phyloP scores from a whole-genome alignment of 2,888 invertebrate species.

The Lycocerus yunnanus region DNA sequence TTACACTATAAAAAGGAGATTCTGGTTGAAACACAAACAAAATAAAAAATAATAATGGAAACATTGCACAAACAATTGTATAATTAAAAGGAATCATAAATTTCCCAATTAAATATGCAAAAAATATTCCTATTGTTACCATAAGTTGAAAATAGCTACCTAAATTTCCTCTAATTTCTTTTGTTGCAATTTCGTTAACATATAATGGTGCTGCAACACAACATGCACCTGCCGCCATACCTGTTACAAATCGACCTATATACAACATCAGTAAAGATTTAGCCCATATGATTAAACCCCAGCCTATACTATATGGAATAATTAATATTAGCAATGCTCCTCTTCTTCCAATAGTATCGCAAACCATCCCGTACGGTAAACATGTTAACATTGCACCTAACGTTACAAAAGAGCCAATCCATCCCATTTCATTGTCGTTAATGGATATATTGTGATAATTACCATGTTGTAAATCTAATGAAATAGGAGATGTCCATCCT shows the following conservation, averaged over 20 bases:
- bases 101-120: constrained; percentile 63
- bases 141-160: constrained; percentile 89
- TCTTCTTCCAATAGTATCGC: constrained; percentile 74
- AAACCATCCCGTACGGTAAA: constrained; percentile 70
- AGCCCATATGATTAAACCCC: constrained; percentile 74
- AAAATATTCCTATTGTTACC: constrained; percentile 83
- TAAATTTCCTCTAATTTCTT: constrained; percentile 79
- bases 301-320: constrained; percentile 73
- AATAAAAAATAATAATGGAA: constrained; percentile 71
- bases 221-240: constrained; percentile 78
- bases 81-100: constrained; percentile 60
- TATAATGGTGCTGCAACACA: constrained; percentile 85
- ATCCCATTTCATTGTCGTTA: constrained; percentile 63
- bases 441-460: constrained; percentile 61
- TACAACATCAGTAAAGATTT: constrained; percentile 66
- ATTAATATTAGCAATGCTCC: constrained; percentile 67
- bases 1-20: constrained; percentile 74
- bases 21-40: constrained; percentile 87
- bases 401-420: constrained; percentile 74
- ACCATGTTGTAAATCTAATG: constrained; percentile 56
- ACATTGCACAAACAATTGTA: constrained; percentile 67
- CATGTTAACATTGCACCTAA: constrained; percentile 76
- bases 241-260: constrained; percentile 71
- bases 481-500: constrained; percentile 80
- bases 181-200: constrained; percentile 84